Evolutionary conservation across 2,113 vertebrate species (phyloP), one percentile per base, ranked within the genome.

Genomic region (Mormoops blainvillei): DNA sequence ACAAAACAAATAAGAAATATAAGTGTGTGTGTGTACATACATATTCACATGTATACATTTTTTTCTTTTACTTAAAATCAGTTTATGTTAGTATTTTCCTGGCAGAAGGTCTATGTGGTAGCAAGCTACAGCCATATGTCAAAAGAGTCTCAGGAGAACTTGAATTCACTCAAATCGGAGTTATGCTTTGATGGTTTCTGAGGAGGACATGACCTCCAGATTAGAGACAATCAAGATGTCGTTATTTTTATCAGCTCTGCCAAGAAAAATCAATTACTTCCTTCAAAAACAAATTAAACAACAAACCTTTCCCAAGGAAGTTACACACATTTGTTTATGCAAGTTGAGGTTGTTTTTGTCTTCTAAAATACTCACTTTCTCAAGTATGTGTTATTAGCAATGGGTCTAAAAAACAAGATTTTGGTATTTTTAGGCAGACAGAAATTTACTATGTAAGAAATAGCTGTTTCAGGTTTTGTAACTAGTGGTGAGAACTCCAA

Each of bases 261-360:
- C 98, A 98, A 97, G 97, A 98, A 98, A 98, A 98, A 97, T 98
- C 96, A 36, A 98, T 98, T 96, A 28, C 97, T 98, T 98, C 98
- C 98, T 98, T 98, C 89, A 97, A 97, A 98, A 98, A 92, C 80
- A 97, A 98, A 98, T 97, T 94, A 97, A 97, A 97, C 96, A 97
- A 95, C 56, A 82, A 91, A 0, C 41, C 77, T 98, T 98, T 98
- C 97, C 95, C 95, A 98, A 96, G 98, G 98, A 98, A 98, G 71
- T 67, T 13, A 74, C 77, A 82, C 89, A 36, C 15, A 71, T 97
- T 95, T 96, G 74, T 5, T 78, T 61, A 15, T 95, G 45, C 91
- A 94, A 94, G 24, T 82, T 76, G 52, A 89, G 48, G 41, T 95
- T 78, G 50, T 31, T 97, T 98, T 97, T 78, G 38, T 97, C 71